Evolutionary conservation across 1,140 invertebrate genomes (phyloP).

Genomic region (Lanistes nyassanus): DNA sequence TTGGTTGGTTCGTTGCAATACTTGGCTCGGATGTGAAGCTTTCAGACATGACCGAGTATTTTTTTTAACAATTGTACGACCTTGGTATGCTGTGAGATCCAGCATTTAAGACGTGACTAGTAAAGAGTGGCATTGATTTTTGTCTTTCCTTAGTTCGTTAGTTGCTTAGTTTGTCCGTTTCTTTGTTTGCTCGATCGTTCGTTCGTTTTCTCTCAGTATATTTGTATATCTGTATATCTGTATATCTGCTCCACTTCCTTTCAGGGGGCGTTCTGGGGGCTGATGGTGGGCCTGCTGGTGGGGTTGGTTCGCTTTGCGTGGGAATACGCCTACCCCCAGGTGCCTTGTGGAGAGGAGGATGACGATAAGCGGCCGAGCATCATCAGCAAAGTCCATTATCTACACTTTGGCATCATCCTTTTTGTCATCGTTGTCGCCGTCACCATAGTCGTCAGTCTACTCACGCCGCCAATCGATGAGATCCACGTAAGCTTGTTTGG

Average conservation of each 20-base stretch:
- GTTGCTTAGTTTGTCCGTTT: neutral
- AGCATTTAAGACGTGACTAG: too few relatives aligned
- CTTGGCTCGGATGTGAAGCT: too few relatives aligned
- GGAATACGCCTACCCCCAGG: conserved; percentile 59
- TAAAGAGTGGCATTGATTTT: too few relatives aligned
- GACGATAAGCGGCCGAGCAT: conserved; percentile 52
- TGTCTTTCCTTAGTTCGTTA: neutral
- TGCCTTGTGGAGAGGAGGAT: conserved; percentile 55
- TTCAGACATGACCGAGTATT: too few relatives aligned
- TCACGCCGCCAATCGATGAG: conserved; percentile 62
- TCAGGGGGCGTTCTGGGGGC: conserved; percentile 71
- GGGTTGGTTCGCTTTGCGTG: conserved; percentile 67
- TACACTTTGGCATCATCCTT: conserved; percentile 66
- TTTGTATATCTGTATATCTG: neutral
- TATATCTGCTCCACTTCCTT: conserved; percentile 20
- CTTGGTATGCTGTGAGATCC: too few relatives aligned
- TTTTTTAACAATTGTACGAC: too few relatives aligned
- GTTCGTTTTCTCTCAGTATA: neutral
- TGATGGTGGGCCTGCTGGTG: conserved; percentile 70
- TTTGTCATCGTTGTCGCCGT: conserved; percentile 59
- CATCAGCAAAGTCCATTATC: conserved; percentile 65
- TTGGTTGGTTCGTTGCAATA: too few relatives aligned
- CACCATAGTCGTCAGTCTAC: conserved; percentile 58
- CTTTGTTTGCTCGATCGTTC: neutral
- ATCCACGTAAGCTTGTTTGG: conserved; percentile 53